Evolutionary conservation across 2,888 invertebrate species (phyloP).

Genomic region (Lepidonotus clava): DNA sequence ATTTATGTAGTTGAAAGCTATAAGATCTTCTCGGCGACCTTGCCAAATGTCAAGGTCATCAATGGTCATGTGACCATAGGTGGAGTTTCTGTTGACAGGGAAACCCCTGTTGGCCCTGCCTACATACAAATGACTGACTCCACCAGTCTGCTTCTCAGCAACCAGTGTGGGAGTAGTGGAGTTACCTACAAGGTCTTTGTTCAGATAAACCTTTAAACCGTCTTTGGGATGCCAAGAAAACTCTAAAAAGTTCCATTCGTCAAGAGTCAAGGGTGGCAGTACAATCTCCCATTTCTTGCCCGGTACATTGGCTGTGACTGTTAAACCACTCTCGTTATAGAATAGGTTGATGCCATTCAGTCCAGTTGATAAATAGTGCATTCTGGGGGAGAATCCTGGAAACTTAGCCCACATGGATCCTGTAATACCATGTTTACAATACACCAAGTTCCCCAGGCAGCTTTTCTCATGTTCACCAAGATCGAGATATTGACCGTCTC

Average conservation of each 20-base stretch:
- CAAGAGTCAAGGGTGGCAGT: slow-evolving; percentile 65
- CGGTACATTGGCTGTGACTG: slow-evolving; percentile 67
- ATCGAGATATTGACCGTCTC: slow-evolving; percentile 75
- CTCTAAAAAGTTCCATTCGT: slow-evolving; percentile 75
- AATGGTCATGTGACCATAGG: slow-evolving; percentile 59
- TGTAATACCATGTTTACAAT: slow-evolving; percentile 74
- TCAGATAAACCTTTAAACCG: slow-evolving; percentile 67
- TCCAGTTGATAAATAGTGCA: slow-evolving; percentile 66
- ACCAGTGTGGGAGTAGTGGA: background rate
- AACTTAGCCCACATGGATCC: slow-evolving; percentile 76
- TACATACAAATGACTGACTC: slow-evolving; percentile 58
- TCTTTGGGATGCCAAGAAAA: slow-evolving; percentile 76
- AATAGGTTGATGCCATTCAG: slow-evolving; percentile 67
- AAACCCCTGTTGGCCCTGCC: slow-evolving; percentile 63
- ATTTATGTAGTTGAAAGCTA: slow-evolving; percentile 59
- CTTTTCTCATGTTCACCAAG: slow-evolving; percentile 69
- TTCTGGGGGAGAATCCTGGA: slow-evolving; percentile 70
- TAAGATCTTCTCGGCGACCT: slow-evolving; percentile 71
- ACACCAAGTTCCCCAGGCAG: slow-evolving; percentile 76
- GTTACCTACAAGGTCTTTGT: slow-evolving; percentile 60
- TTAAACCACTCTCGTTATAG: slow-evolving; percentile 70
- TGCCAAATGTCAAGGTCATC: slow-evolving; percentile 73
- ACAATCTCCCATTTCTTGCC: slow-evolving; percentile 70
- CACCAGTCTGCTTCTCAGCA: background rate
- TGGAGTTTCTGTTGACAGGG: background rate